Evolutionary conservation across 2,113 vertebrate species (phyloP).

Genomic region (Macaca nemestrina): DNA sequence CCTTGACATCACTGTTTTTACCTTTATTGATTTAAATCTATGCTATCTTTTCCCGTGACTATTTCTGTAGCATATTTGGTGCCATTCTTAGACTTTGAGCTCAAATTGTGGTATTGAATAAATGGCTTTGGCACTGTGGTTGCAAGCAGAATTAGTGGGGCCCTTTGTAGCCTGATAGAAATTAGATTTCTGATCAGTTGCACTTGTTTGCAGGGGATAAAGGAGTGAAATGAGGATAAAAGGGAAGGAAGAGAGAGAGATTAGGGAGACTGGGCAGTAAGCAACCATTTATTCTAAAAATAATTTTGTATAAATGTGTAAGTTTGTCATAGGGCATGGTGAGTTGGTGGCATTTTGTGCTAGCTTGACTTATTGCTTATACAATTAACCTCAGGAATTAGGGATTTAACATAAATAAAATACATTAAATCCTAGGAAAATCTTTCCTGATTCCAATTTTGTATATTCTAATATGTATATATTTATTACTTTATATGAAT

Average conservation of each 20-base stretch:
- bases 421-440: slow-evolving; percentile 8
- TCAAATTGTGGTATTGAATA: background rate
- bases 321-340: background rate
- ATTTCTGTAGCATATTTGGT: background rate
- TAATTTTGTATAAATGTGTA: slow-evolving; percentile 23
- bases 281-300: background rate
- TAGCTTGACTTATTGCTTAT: background rate
- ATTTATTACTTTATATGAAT: slow-evolving; percentile 37
- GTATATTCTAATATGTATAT: background rate
- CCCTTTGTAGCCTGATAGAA: background rate
- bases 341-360: background rate
- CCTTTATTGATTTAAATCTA: slow-evolving; percentile 18
- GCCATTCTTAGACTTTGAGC: background rate
- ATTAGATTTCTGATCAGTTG: slow-evolving; percentile 22
- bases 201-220: background rate
- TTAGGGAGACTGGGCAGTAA: background rate
- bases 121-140: background rate
- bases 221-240: background rate
- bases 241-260: slow-evolving; percentile 2
- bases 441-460: slow-evolving; percentile 17
- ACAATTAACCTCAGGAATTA: slow-evolving; percentile 9
- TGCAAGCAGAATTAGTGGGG: slow-evolving; percentile 28
- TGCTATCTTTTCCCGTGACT: background rate
- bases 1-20: background rate
- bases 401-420: slow-evolving; percentile 25